Conservation (phyloP, 2,888 invertebrate genomes). For the Allacma fusca region DNA sequence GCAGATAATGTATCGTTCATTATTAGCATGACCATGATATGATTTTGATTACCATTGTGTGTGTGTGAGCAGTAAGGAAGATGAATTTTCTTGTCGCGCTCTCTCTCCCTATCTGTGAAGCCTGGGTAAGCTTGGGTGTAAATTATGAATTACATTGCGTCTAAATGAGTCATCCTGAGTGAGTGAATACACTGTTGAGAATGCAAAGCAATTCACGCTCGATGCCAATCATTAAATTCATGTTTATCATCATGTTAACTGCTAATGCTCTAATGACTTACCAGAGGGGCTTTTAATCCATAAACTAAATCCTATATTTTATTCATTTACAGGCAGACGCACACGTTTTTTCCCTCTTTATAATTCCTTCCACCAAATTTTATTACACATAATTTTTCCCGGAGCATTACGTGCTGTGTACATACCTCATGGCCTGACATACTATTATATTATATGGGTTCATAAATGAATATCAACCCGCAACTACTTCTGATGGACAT, state of each 20-base stretch:
- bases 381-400: conserved; percentile 10
- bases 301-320: conserved; percentile 16
- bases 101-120: conserved; percentile 1
- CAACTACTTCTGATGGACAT: too few species aligned
- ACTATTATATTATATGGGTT: conserved; percentile 4
- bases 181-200: conserved; percentile 16
- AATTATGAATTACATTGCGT: conserved; percentile 16
- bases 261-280: conserved; percentile 16
- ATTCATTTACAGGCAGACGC: conserved; percentile 9
- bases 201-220: conserved; percentile 16
- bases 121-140: conserved; percentile 16
- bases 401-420: background rate
- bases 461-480: background rate
- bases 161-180: conserved; percentile 7
- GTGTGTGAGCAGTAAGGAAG: background rate
- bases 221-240: conserved; percentile 16
- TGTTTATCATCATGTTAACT: conserved; percentile 16
- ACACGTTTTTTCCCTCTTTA: background rate
- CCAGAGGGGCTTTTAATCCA: conserved; percentile 16
- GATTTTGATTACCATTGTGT: conserved; percentile 13
- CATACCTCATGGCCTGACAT: background rate
- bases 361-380: conserved; percentile 7
- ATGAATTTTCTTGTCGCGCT: conserved; percentile 1
- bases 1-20: background rate
- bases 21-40: conserved; percentile 16